These are phyloP conservation scores for Bacillus rossius DNA, from an alignment of 1,140 invertebrate genomes.

Conservation along the genomic window DNA sequence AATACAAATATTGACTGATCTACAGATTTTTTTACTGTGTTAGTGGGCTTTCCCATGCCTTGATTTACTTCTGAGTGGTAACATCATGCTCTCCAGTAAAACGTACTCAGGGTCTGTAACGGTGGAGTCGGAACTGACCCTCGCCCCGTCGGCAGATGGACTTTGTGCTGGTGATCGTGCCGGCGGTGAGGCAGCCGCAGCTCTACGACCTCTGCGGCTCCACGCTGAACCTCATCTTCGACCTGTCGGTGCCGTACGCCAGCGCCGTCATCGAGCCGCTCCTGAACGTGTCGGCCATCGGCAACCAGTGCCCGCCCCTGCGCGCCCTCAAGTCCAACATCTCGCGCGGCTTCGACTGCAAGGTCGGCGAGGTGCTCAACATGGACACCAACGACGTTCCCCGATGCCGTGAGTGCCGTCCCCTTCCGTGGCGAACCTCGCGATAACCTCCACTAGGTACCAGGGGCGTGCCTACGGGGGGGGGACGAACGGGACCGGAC, in stretches of 20 bases:
- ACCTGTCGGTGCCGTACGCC: constrained; percentile 87
- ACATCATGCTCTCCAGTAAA: too few species aligned
- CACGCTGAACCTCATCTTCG: constrained; percentile 89
- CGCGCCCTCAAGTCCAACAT: constrained; percentile 82
- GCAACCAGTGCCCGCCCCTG: constrained; percentile 85
- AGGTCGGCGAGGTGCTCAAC: constrained; percentile 88
- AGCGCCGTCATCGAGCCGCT: constrained; percentile 87
- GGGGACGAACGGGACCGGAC: too few species aligned
- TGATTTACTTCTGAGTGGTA: too few species aligned
- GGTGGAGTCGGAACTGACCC: too few species aligned
- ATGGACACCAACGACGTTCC: constrained; percentile 88
- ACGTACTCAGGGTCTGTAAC: too few species aligned
- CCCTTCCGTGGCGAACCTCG: too few species aligned
- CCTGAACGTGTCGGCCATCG: constrained; percentile 81
- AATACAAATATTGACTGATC: too few species aligned
- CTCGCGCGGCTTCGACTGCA: constrained; percentile 85
- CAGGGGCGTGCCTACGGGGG: too few species aligned
- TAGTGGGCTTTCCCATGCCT: too few species aligned
- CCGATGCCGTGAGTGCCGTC: constrained; percentile 72
- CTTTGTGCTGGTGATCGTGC: constrained; percentile 81
- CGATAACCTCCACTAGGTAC: too few species aligned
- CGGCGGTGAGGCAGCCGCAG: constrained; percentile 79
- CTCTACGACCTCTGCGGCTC: constrained; percentile 93
- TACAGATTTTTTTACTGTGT: too few species aligned
- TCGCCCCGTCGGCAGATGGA: too few species aligned